phyloP scores from a whole-genome alignment of 2,113 vertebrate genomes.

The Eretmochelys imbricata region DNA sequence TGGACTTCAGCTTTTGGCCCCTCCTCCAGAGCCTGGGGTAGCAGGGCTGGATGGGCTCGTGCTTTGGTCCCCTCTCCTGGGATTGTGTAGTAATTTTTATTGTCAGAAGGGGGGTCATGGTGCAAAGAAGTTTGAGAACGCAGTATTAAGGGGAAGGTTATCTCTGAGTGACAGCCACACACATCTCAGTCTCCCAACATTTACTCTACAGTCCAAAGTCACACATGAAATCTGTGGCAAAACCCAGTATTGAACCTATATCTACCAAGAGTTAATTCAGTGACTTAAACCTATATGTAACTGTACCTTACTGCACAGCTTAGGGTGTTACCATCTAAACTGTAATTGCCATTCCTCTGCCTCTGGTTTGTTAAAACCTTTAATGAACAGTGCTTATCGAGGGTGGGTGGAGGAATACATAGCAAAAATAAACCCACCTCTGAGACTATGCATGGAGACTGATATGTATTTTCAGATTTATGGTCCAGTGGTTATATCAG shows the following conservation, averaged over 20 bases:
- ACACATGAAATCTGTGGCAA: not conserved
- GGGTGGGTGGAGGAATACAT: not conserved
- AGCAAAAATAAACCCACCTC: not conserved
- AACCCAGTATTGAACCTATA: not conserved
- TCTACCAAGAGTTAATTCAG: not conserved
- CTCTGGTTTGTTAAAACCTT: not conserved
- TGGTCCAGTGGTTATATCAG: not conserved
- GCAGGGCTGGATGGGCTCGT: too few species aligned
- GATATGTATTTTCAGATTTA: not conserved
- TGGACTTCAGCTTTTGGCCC: too few species aligned
- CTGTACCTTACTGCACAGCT: not conserved
- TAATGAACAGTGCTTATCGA: not conserved
- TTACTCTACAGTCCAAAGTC: not conserved
- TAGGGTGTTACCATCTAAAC: not conserved
- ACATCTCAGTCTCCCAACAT: not conserved
- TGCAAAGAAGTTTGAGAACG: too few species aligned
- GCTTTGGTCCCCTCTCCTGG: too few species aligned
- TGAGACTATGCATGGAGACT: not conserved
- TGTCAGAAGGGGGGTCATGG: too few species aligned
- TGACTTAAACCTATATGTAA: not conserved
- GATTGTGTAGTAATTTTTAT: too few species aligned
- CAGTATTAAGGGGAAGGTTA: not conserved
- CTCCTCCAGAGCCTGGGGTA: too few species aligned
- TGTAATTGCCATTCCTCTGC: not conserved
- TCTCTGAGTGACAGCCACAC: not conserved